These are phyloP conservation scores for Trichonephila inaurata DNA, from an alignment of 1,140 invertebrate species.

Conservation along the genomic window DNA sequence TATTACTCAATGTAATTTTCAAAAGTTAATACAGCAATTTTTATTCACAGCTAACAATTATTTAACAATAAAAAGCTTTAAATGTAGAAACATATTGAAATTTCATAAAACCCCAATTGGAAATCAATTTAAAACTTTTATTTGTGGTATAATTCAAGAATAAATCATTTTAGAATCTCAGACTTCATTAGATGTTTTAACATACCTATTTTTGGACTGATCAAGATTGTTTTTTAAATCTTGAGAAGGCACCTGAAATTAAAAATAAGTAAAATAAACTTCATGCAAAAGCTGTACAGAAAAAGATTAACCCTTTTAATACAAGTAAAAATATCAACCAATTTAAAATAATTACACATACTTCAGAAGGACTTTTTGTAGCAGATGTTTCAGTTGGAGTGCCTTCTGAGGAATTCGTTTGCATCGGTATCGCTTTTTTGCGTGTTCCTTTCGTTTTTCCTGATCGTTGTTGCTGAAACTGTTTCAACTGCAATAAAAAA, in stretches of 20 bases:
- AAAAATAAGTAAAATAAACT: neutral
- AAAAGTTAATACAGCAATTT: too few relatives aligned
- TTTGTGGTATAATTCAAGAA: neutral
- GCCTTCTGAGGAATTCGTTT: neutral
- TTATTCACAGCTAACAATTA: too few relatives aligned
- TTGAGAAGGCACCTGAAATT: slow-evolving; percentile 51
- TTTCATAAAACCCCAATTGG: too few relatives aligned
- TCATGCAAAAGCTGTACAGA: neutral
- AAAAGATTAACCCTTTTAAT: neutral
- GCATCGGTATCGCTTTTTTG: slow-evolving; percentile 31
- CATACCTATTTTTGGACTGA: slow-evolving; percentile 55
- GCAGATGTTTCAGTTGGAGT: slow-evolving; percentile 26
- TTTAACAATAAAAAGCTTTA: too few relatives aligned
- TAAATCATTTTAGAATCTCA: neutral
- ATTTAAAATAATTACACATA: neutral
- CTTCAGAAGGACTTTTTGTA: neutral
- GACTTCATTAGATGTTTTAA: neutral
- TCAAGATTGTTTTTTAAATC: slow-evolving; percentile 26
- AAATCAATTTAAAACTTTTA: too few relatives aligned
- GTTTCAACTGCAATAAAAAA: slow-evolving; percentile 38
- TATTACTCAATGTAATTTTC: too few relatives aligned
- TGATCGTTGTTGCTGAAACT: slow-evolving; percentile 66
- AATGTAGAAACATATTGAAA: too few relatives aligned
- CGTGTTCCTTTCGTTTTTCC: slow-evolving; percentile 38
- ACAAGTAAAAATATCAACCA: neutral